These are phyloP conservation scores for Enteromius treurensis DNA, from an alignment of 2,797 vertebrate genomes.

Conservation along the genomic window DNA sequence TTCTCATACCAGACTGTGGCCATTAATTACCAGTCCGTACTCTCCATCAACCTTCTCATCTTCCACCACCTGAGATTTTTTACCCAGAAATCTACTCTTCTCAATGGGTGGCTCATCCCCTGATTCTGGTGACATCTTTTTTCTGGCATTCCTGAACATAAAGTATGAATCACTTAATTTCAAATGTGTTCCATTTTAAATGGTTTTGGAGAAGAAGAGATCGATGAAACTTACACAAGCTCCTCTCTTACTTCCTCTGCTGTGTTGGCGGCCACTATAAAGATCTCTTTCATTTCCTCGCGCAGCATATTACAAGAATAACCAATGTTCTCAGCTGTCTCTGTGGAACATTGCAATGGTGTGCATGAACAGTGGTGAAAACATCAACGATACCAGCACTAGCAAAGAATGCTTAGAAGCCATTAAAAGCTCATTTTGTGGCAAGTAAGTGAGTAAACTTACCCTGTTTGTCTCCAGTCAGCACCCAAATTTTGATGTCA, in stretches of 20 bases:
- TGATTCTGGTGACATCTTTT: conserved; percentile 82
- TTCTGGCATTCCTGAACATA: conserved; percentile 79
- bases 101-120: conserved; percentile 70
- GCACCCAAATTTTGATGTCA: conserved; percentile 92
- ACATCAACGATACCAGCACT: neutral
- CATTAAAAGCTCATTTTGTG: neutral
- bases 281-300: conserved; percentile 89
- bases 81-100: conserved; percentile 68
- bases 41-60: conserved; percentile 82
- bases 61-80: conserved; percentile 67
- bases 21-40: conserved; percentile 89
- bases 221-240: conserved; percentile 78
- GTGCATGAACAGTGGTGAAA: neutral
- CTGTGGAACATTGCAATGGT: conserved; percentile 66
- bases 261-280: conserved; percentile 80
- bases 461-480: conserved; percentile 97
- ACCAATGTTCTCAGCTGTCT: conserved; percentile 93
- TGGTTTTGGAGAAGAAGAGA: neutral
- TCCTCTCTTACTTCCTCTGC: conserved; percentile 79
- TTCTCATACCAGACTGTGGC: conserved; percentile 89
- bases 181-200: neutral
- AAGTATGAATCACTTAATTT: neutral
- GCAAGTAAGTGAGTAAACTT: conserved; percentile 43
- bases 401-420: neutral
- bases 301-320: conserved; percentile 92